Conservation (phyloP, 2,888 invertebrate species). For the Plusia festucae region DNA sequence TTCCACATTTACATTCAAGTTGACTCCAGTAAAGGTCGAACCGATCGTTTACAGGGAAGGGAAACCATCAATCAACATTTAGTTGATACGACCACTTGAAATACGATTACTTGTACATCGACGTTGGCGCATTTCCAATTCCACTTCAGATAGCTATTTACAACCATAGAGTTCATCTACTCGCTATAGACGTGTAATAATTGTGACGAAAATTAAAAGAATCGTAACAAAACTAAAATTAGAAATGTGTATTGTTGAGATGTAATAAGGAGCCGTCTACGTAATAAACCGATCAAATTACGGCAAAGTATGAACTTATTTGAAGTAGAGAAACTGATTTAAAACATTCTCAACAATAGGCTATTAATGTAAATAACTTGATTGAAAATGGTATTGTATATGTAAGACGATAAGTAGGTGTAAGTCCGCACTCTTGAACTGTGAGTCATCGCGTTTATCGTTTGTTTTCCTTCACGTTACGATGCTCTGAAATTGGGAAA, state of each 20-base stretch:
- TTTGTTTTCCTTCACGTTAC: conserved; percentile 57
- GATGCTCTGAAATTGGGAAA: conserved; percentile 52
- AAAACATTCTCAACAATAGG: conserved; percentile 42
- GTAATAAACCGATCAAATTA: conserved; percentile 12
- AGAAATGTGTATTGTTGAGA: conserved; percentile 15
- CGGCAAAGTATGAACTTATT: conserved; percentile 23
- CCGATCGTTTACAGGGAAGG: conserved; percentile 74
- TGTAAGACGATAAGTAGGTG: conserved; percentile 25
- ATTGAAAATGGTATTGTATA: conserved; percentile 25
- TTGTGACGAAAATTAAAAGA: conserved; percentile 37
- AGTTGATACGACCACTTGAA: conserved; percentile 82
- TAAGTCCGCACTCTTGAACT: conserved; percentile 32
- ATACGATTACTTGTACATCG: conserved; percentile 81
- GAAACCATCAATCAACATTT: conserved; percentile 84
- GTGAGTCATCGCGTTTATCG: conserved; percentile 57
- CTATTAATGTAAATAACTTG: conserved; percentile 21
- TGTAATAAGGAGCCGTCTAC: background rate
- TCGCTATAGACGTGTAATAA: conserved; percentile 44
- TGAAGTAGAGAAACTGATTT: conserved; percentile 30
- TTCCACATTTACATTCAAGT: conserved; percentile 66
- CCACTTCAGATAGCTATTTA: conserved; percentile 62
- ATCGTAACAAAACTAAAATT: conserved; percentile 11
- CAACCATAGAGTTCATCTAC: conserved; percentile 55
- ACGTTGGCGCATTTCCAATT: conserved; percentile 82
- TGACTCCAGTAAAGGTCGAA: conserved; percentile 71